phyloP scores from a whole-genome alignment of 2,113 vertebrate genomes.

The Odobenus rosmarus region DNA sequence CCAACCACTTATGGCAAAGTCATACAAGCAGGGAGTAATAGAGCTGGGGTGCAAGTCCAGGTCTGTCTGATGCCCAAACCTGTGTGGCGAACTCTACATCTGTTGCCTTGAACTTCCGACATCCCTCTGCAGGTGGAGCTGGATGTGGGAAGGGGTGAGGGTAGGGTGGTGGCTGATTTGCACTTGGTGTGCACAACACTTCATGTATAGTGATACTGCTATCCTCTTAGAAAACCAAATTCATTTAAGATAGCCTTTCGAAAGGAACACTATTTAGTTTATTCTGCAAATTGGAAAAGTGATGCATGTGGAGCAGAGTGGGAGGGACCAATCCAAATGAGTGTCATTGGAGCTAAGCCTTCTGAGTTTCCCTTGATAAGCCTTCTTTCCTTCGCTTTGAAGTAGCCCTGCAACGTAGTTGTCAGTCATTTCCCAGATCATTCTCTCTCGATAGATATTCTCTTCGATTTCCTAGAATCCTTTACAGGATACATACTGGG shows the following conservation, averaged over 20 bases:
- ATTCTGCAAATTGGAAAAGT: neutral
- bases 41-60: neutral
- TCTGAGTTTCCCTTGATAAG: neutral
- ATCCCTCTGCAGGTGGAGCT: neutral
- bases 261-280: neutral
- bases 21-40: neutral
- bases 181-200: too few species aligned
- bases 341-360: neutral
- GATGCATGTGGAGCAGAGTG: neutral
- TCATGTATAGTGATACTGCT: fast-evolving
- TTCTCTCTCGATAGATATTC: neutral
- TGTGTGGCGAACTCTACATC: neutral
- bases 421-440: neutral
- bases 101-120: neutral
- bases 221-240: neutral
- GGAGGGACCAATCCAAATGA: neutral
- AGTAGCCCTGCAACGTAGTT: neutral
- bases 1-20: neutral
- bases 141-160: neutral
- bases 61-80: neutral
- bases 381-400: neutral
- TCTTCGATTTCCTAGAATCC: neutral
- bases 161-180: neutral
- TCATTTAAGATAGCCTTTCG: neutral
- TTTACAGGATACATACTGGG: neutral